Evolutionary conservation across 1,140 invertebrate genomes (phyloP).

Genomic region (Cydia fagiglandana): DNA sequence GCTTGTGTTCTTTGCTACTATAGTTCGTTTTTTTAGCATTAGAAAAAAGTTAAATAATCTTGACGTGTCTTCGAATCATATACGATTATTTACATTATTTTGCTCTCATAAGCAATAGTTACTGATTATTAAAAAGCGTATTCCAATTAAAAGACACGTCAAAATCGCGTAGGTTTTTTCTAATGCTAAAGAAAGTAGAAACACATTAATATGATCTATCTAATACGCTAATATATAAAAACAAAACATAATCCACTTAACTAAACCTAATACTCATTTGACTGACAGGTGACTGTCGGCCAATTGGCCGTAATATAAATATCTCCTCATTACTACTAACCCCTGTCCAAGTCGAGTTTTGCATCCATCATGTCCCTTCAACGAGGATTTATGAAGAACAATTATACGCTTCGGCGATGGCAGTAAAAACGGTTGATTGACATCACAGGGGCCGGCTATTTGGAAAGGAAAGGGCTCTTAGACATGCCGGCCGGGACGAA

Average conservation of each 20-base stretch:
- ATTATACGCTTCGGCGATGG: slow-evolving; percentile 46
- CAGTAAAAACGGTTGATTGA: slow-evolving; percentile 56
- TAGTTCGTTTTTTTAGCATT: too few relatives aligned
- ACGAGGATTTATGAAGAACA: slow-evolving; percentile 63
- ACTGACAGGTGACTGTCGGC: neutral
- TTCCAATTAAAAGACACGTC: too few relatives aligned
- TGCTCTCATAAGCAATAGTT: too few relatives aligned
- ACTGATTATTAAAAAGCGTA: too few relatives aligned
- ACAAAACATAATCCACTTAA: slow-evolving; percentile 8
- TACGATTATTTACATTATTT: too few relatives aligned
- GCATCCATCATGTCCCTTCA: slow-evolving; percentile 60
- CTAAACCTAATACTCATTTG: slow-evolving; percentile 16
- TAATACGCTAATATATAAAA: slow-evolving; percentile 31
- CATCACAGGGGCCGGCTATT: slow-evolving; percentile 32
- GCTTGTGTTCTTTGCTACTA: too few relatives aligned
- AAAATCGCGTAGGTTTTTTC: too few relatives aligned
- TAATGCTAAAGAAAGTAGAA: too few relatives aligned
- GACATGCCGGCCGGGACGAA: neutral
- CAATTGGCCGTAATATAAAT: slow-evolving; percentile 31
- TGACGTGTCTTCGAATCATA: too few relatives aligned
- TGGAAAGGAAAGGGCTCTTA: slow-evolving; percentile 10
- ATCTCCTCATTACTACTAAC: slow-evolving; percentile 47
- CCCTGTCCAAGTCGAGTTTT: slow-evolving; percentile 37
- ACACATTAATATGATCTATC: neutral
- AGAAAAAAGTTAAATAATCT: too few relatives aligned